Evolutionary conservation across 1,140 invertebrate species (phyloP), one percentile per base, ranked within the genome.

Genomic region (Belonocnema kinseyi): DNA sequence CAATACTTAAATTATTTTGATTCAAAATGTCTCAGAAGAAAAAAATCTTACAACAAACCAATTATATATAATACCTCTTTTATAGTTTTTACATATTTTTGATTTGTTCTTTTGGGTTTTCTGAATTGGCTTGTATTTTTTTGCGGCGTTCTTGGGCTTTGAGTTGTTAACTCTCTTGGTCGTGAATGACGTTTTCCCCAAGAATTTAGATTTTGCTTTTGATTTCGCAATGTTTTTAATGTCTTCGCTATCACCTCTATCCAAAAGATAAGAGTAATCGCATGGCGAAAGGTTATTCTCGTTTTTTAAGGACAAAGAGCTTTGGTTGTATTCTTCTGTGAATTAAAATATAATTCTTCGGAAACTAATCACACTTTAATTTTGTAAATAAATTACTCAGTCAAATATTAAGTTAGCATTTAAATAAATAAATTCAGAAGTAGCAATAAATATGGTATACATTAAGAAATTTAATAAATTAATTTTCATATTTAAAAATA

Each of bases 181-280:
- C 33, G 26, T 2, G 26, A 66, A 26, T 33, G 58, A 40, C 5
- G 58, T 40, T 66, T 66, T 66, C 33, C 13, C 6, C 14, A 13
- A 11, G 6, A 33, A 12, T 66, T 40, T 40, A 66, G 58, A 6
- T 66, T 66, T 66, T 66, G 16, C 14, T 33, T 33, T 66, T 40
- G 26, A 33, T 33, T 66, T 66, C 58, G 58, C 16, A 66, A 66
- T 66, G 58, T 66, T 66, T 66, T 66, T 66, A 33, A 40, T 66
- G 16, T 66, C 33, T 66, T 33, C 26, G 33, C 40, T 66, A 40
- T 66, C 58, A 40, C 58, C 26, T 33, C 13, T 26, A 5, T 33
- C 58, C 13, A 40, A 66, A 40, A 66, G 16, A 66, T 66, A 16
- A 6, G 26, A 66, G 10, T 10, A 33, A 12, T 66, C 58, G 16